Conservation (phyloP, 2,113 vertebrate genomes). For the Sakesphorus luctuosus region DNA sequence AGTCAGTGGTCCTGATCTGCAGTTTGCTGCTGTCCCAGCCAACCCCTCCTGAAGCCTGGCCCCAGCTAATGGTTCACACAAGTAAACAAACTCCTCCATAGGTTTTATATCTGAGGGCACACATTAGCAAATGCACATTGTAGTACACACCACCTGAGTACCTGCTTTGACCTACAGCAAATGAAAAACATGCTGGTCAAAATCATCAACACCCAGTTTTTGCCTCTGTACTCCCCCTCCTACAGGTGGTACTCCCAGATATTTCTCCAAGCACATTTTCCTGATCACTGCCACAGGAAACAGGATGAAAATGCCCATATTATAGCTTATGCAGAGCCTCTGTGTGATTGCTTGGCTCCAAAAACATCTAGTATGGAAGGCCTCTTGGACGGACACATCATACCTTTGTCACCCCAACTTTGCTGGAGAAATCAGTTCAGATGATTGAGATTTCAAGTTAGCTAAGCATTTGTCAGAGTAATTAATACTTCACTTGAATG, state of each 20-base stretch:
- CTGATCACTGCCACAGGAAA: neutral
- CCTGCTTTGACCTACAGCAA: neutral
- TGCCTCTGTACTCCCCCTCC: neutral
- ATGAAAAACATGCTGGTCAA: neutral
- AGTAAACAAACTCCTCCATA: neutral
- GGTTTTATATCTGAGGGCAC: neutral
- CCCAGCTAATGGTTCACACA: neutral
- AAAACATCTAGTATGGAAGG: neutral
- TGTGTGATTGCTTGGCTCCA: neutral
- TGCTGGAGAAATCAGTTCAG: neutral
- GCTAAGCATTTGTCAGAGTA: neutral
- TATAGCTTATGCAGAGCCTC: neutral
- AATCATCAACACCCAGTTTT: neutral
- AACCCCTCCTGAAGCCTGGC: neutral
- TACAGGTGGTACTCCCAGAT: neutral
- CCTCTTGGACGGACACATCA: neutral
- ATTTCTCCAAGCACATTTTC: neutral
- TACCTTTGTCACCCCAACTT: neutral
- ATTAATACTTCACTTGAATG: neutral
- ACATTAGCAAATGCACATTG: neutral
- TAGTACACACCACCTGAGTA: neutral
- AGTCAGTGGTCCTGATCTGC: rapidly evolving
- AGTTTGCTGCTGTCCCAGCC: neutral
- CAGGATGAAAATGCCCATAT: neutral
- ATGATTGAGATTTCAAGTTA: neutral